Percentiles rank a stretch among this genome's conserved stretches.
These are phyloP conservation scores for Lepidurus couesii DNA, from an alignment of 1,140 invertebrate species.

Conservation along the genomic window DNA sequence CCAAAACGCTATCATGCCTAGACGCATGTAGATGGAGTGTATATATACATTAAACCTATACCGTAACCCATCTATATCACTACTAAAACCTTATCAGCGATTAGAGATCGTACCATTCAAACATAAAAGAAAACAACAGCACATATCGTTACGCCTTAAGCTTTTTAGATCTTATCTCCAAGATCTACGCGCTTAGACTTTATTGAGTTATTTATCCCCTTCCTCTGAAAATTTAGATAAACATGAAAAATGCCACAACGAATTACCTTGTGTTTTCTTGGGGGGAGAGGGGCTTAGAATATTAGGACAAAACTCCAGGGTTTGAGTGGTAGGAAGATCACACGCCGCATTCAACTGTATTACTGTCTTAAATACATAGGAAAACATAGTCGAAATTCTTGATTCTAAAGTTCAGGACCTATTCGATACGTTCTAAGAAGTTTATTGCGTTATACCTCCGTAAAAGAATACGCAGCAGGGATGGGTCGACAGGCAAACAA, in stretches of 20 bases:
- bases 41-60: background rate
- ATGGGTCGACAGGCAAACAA: too few species aligned
- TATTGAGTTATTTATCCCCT: slow-evolving; percentile 19
- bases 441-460: too few species aligned
- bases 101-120: slow-evolving; percentile 10
- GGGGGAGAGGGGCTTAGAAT: too few species aligned
- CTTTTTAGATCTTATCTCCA: background rate
- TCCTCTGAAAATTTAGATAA: background rate
- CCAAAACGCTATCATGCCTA: background rate
- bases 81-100: slow-evolving; percentile 22
- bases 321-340: too few species aligned
- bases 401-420: too few species aligned
- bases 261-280: background rate
- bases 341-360: too few species aligned
- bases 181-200: background rate
- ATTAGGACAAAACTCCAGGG: too few species aligned
- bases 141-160: background rate
- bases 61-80: slow-evolving; percentile 2
- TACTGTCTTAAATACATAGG: too few species aligned
- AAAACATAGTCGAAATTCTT: too few species aligned
- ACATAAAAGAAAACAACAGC: background rate
- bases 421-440: too few species aligned
- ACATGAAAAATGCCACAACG: background rate
- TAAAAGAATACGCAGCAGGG: too few species aligned
- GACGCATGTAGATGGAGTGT: background rate